Conservation (phyloP, 2,113 vertebrate genomes). For the zebrafish (Danio rerio) region DNA sequence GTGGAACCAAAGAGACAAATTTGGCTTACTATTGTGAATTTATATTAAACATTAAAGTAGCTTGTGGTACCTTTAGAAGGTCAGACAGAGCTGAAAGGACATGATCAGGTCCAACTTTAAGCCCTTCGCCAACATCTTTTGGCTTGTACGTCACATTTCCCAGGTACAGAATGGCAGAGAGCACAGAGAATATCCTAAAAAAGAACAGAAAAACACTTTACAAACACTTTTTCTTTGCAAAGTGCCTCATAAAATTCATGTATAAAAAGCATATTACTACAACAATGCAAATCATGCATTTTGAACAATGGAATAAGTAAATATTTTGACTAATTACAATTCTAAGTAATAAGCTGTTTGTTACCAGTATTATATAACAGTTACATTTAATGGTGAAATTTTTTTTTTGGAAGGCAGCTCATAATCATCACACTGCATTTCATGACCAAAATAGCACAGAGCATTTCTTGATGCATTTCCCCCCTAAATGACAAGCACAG, state of each 20-base stretch:
- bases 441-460: too few species aligned
- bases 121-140: slow-evolving; percentile 79
- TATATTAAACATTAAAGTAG: not conserved
- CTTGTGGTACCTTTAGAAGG: slow-evolving; percentile 78
- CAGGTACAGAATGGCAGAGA: slow-evolving; percentile 94
- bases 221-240: not conserved
- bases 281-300: too few species aligned
- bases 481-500: not conserved
- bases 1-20: not conserved
- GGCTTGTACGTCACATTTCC: slow-evolving; percentile 87
- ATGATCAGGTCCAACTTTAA: slow-evolving; percentile 87
- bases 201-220: slow-evolving; percentile 1
- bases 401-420: not conserved
- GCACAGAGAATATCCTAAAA: slow-evolving; percentile 88
- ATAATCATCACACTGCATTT: not conserved
- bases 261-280: not conserved
- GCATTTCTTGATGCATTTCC: not conserved
- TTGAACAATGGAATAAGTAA: not conserved
- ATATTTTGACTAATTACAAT: not conserved
- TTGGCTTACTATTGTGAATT: not conserved
- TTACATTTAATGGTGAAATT: not conserved
- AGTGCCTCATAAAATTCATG: not conserved
- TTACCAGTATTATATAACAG: not conserved
- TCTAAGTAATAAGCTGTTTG: not conserved
- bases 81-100: slow-evolving; percentile 86